Conservation (phyloP, 1,140 invertebrate species). For the Scylla paramamosain region DNA sequence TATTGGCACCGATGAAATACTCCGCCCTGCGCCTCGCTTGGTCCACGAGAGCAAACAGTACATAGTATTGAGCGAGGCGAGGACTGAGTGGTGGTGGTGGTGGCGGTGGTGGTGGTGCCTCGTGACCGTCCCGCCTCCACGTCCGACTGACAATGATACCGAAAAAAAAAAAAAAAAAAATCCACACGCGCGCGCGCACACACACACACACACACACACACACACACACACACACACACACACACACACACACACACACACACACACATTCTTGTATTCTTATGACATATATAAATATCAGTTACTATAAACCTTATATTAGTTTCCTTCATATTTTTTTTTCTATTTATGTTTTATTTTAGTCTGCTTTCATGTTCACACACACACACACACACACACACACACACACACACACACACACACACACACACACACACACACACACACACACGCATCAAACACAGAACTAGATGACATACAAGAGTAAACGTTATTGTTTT, state of each 20-base stretch:
- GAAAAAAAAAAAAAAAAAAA: too few species aligned
- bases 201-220: constrained; percentile 47
- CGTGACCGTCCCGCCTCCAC: background rate
- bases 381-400: constrained; percentile 24
- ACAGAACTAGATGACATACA: background rate
- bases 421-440: constrained; percentile 44
- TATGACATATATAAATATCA: background rate
- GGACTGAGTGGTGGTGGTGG: too few species aligned
- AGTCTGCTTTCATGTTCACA: background rate
- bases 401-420: constrained; percentile 48
- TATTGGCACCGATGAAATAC: too few species aligned
- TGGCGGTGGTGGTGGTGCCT: background rate
- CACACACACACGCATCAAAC: constrained; percentile 26
- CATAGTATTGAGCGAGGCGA: too few species aligned
- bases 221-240: constrained; percentile 42
- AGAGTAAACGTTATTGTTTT: background rate
- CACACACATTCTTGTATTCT: background rate
- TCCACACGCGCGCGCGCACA: background rate
- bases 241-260: constrained; percentile 26
- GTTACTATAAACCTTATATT: background rate
- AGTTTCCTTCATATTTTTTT: background rate
- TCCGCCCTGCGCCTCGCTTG: too few species aligned
- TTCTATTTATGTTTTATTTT: background rate
- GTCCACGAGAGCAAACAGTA: too few species aligned
- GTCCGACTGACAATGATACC: background rate